Base-by-base conservation (phyloP, 2,888 invertebrate genomes). In the Drosophila meridionalis region DNA sequence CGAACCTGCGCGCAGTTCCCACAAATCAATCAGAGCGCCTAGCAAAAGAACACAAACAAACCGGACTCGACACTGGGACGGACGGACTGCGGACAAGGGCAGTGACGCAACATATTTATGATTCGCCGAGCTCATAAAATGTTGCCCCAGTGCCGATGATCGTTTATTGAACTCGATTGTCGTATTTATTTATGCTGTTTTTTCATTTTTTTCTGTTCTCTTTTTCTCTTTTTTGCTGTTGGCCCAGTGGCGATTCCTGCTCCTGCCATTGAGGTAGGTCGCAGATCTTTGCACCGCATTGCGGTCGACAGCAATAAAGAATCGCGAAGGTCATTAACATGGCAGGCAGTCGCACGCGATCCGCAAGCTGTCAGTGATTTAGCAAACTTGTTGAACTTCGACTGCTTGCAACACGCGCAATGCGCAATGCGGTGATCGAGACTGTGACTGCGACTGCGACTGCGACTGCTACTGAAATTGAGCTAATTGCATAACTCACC, bases 241-340 rank as follows among this genome's bases (percentile, higher is more conserved):
- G 57, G 68, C 8, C 28, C 55, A 48, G 47, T 68, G 38, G 26
- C 45, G 47, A 62, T 78, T 78, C 78, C 89, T 72, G 87, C 59
- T 82, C 77, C 89, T 89, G 89, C 80, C 87, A 87, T 85, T 85
- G 85, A 89, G 85, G 89, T 78, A 89, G 85, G 85, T 85, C 85
- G 80, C 77, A 73, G 87, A 89, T 84, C 87, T 80, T 73, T 72
- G 75, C 63, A 40, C 65, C 45, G 55, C 40, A 28, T 2, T 52
- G 55, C 47, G 52, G 34, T 20, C 40, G 45, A 55, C 56, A 47
- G 38, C 59, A 52, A 28, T 42, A 36, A 28, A 52, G 57, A 50
- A 63, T 36, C 36, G 34, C 52, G 69, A 80, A 85, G 85, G 85
- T 89, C 87, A 74, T 67, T 88, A 72, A 62, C 65, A 71, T 59